These are phyloP conservation scores for Varanus salvator DNA, from an alignment of 2,113 vertebrate genomes.

Conservation along the genomic window DNA sequence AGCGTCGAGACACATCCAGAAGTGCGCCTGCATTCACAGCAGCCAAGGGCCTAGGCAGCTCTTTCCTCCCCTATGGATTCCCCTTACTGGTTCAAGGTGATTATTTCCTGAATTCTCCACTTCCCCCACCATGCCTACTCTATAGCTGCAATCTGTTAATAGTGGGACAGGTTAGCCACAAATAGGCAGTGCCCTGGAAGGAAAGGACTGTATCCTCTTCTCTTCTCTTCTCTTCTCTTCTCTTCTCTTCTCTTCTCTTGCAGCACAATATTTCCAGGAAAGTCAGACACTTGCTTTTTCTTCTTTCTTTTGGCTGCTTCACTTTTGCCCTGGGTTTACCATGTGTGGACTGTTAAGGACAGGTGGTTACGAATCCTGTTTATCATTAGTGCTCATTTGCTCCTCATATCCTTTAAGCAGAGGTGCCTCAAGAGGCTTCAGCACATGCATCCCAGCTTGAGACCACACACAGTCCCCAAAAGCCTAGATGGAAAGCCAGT, in stretches of 20 bases:
- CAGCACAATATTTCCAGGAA: neutral
- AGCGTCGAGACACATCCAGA: neutral
- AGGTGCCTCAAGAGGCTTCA: neutral
- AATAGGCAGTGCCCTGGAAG: neutral
- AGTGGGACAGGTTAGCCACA: neutral
- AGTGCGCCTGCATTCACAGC: neutral
- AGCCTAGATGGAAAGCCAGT: slow-evolving; percentile 28
- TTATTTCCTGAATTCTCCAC: neutral
- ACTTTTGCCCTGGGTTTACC: neutral
- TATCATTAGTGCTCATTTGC: slow-evolving; percentile 15
- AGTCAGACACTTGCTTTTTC: neutral
- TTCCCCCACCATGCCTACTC: neutral
- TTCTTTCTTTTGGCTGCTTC: neutral
- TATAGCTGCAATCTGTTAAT: neutral
- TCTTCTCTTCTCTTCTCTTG: no score
- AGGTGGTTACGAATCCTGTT: neutral
- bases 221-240: no score
- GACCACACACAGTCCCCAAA: slow-evolving; percentile 65
- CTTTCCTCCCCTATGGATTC: neutral
- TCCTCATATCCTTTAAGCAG: slow-evolving; percentile 57
- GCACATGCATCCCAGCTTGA: slow-evolving; percentile 49
- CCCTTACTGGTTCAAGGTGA: neutral
- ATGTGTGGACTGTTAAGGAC: neutral
- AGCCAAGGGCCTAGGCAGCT: neutral
- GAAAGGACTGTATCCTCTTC: neutral